A percentile compares a stretch with the other conserved stretches of the same genome.
phyloP scores from a whole-genome alignment of 2,113 vertebrate species.

The Megalops atlanticus region DNA sequence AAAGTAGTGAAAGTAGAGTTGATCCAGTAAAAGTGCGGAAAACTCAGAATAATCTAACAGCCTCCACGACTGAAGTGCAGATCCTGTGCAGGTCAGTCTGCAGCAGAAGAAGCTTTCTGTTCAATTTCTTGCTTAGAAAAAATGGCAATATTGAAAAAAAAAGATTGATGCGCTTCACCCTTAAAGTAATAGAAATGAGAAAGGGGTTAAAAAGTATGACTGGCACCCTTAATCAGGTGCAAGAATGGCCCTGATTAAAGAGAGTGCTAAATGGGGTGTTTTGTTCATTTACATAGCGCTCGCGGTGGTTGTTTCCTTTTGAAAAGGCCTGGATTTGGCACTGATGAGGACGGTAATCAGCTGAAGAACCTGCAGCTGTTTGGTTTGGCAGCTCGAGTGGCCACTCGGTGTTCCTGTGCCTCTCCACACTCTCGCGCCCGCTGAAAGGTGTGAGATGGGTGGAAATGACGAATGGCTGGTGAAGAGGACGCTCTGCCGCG shows the following conservation, averaged over 20 bases:
- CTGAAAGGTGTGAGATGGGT: neutral
- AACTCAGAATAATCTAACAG: neutral
- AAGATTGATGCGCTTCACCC: neutral
- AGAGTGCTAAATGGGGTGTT: neutral
- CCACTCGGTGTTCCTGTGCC: neutral
- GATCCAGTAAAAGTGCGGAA: neutral
- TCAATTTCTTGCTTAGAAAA: neutral
- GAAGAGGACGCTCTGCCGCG: too few species aligned
- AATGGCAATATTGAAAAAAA: neutral
- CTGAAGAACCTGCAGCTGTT: neutral
- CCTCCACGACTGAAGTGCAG: neutral
- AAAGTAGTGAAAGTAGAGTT: neutral
- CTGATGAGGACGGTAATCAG: conserved; percentile 18
- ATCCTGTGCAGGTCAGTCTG: neutral
- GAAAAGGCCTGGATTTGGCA: neutral
- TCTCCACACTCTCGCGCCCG: neutral
- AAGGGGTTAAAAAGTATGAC: neutral
- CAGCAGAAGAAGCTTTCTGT: neutral
- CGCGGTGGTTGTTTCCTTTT: neutral
- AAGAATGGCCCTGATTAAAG: neutral
- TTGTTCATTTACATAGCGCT: conserved; percentile 3
- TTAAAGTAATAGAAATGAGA: neutral
- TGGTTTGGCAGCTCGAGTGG: neutral
- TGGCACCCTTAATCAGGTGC: conserved; percentile 14
- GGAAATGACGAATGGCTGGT: too few species aligned